phyloP scores from a whole-genome alignment of 53 echinoderm and acorn worm species.

The Apostichopus leukothele region DNA sequence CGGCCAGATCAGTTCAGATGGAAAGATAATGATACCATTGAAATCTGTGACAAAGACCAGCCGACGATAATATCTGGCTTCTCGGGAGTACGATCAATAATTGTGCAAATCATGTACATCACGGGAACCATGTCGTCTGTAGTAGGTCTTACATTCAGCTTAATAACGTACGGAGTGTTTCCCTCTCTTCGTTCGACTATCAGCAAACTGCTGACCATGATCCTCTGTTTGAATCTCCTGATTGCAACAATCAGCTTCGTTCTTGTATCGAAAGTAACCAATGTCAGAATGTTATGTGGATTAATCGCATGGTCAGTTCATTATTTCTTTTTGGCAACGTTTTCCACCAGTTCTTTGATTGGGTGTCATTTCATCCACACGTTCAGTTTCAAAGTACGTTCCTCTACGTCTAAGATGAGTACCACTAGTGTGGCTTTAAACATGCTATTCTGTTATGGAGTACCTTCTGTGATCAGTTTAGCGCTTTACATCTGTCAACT shows the following conservation, averaged over 20 bases:
- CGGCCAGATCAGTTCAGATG: background rate
- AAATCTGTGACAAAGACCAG: background rate
- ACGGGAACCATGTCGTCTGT: background rate
- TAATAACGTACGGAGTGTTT: slow-evolving; percentile 12
- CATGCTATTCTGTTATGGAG: slow-evolving; percentile 10
- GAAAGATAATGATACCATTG: background rate
- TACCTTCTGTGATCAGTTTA: background rate
- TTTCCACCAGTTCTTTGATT: slow-evolving; percentile 28
- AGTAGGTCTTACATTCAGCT: background rate
- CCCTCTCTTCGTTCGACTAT: slow-evolving; percentile 5
- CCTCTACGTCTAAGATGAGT: background rate
- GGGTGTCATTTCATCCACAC: background rate
- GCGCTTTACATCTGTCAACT: background rate
- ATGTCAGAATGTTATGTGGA: background rate
- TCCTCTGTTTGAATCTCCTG: slow-evolving; percentile 12
- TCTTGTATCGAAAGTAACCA: background rate
- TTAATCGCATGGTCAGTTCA: slow-evolving; percentile 18
- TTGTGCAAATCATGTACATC: background rate
- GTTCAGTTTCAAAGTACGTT: slow-evolving; percentile 8
- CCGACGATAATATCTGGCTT: background rate
- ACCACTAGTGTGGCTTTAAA: background rate
- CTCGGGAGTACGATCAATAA: background rate
- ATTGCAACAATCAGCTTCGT: background rate
- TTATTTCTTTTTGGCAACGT: slow-evolving; percentile 2
- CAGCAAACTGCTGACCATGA: slow-evolving; percentile 15